Conservation (phyloP, 2,888 invertebrate species). For the Tanytarsus gracilentus region DNA sequence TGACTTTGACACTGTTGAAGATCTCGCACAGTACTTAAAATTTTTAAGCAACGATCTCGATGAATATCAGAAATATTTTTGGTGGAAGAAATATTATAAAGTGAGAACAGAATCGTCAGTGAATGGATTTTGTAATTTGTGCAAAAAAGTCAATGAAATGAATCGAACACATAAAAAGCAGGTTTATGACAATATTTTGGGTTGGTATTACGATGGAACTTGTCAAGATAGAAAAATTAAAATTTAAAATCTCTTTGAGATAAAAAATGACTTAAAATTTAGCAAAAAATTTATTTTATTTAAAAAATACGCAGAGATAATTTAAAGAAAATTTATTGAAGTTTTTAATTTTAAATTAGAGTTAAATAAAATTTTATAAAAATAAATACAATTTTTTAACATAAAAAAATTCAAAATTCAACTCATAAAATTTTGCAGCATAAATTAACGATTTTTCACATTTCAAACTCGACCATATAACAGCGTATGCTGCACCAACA, state of each 20-base stretch:
- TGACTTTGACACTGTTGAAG: conserved; percentile 48
- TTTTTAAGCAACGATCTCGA: conserved; percentile 42
- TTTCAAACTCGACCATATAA: not conserved
- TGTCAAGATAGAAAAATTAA: not conserved
- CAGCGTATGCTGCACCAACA: not conserved
- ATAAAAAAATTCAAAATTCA: too few relatives aligned
- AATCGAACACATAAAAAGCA: conserved; percentile 33
- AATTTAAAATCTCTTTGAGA: not conserved
- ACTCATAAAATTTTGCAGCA: too few relatives aligned
- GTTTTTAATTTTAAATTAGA: not conserved
- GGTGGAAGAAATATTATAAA: conserved; percentile 52
- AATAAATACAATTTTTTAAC: not conserved
- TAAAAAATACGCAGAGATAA: not conserved
- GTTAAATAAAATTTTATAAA: not conserved
- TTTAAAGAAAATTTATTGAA: not conserved
- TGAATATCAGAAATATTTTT: conserved; percentile 55
- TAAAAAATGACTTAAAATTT: not conserved
- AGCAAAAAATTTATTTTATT: not conserved
- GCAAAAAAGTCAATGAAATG: conserved; percentile 36
- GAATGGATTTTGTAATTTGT: conserved; percentile 38
- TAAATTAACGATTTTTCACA: not conserved
- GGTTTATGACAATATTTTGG: conserved; percentile 36
- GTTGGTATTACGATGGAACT: conserved; percentile 37
- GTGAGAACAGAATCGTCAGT: conserved; percentile 35
- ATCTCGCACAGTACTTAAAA: conserved; percentile 50